These are phyloP conservation scores for Argyresthia goedartella DNA, from an alignment of 2,888 invertebrate genomes.

Conservation along the genomic window DNA sequence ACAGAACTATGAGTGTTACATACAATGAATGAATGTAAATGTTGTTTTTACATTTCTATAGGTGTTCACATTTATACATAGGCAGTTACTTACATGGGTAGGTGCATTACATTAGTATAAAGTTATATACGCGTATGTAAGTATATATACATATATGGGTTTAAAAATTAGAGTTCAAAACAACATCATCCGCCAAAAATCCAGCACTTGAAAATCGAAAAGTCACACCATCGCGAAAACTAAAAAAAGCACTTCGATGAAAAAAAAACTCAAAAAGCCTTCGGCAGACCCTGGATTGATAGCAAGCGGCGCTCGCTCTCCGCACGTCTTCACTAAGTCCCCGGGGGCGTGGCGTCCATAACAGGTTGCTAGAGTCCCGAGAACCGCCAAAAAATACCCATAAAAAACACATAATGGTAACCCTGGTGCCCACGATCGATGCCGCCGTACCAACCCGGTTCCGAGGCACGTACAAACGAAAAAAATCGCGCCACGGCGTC, in stretches of 20 bases:
- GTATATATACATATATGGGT: no score
- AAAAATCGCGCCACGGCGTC: constrained; percentile 46
- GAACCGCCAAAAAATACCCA: constrained; percentile 67
- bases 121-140: no score
- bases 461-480: constrained; percentile 50
- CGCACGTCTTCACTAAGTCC: constrained; percentile 41
- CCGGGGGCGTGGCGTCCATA: constrained; percentile 56
- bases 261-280: constrained; percentile 43
- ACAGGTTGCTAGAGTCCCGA: constrained; percentile 63
- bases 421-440: constrained; percentile 61
- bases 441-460: constrained; percentile 55
- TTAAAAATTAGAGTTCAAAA: no score
- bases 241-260: constrained; percentile 37
- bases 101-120: no score
- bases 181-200: neutral
- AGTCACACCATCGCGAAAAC: constrained; percentile 45
- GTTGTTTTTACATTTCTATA: no score
- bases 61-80: no score
- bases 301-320: constrained; percentile 37
- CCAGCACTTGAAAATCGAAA: constrained; percentile 25
- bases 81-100: no score
- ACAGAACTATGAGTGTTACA: no score
- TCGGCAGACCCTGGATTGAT: constrained; percentile 57
- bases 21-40: no score
- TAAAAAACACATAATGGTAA: constrained; percentile 69